Evolutionary conservation across 2,797 vertebrate species (phyloP).

Genomic region (Tokudaia muenninki): DNA sequence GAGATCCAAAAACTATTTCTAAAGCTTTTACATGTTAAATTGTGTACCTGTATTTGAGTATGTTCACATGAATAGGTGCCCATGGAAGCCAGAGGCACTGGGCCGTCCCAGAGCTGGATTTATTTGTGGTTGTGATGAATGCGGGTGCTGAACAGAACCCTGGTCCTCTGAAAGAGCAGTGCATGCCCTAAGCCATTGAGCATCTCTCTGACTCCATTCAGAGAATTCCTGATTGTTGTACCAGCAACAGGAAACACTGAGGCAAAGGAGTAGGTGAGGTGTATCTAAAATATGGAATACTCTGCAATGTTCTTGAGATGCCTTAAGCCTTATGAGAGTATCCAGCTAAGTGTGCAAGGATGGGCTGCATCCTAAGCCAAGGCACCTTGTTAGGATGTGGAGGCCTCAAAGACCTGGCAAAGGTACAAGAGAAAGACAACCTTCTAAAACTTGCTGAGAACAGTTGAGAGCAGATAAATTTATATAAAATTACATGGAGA

Average conservation of each 20-base stretch:
- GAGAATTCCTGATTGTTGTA: neutral
- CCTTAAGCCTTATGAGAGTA: neutral
- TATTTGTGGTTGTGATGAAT: neutral
- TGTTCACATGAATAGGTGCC: neutral
- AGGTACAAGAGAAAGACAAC: neutral
- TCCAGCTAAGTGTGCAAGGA: neutral
- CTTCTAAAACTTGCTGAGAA: neutral
- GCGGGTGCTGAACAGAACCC: neutral
- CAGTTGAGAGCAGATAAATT: neutral
- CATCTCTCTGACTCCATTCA: neutral
- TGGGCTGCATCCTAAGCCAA: neutral
- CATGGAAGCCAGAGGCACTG: neutral
- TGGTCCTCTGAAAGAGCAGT: neutral
- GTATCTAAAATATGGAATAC: neutral
- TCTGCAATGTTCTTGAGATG: neutral
- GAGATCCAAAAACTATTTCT: neutral
- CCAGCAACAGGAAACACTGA: neutral
- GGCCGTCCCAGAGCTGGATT: neutral
- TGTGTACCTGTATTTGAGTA: neutral
- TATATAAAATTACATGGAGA: conserved; percentile 23
- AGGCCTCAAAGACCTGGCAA: neutral
- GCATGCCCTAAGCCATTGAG: neutral
- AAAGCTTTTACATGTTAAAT: neutral
- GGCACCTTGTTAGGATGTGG: neutral
- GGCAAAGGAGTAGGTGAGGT: neutral